Evolutionary conservation across 1,140 invertebrate species (phyloP).

Genomic region (Lutraria rhynchaena): DNA sequence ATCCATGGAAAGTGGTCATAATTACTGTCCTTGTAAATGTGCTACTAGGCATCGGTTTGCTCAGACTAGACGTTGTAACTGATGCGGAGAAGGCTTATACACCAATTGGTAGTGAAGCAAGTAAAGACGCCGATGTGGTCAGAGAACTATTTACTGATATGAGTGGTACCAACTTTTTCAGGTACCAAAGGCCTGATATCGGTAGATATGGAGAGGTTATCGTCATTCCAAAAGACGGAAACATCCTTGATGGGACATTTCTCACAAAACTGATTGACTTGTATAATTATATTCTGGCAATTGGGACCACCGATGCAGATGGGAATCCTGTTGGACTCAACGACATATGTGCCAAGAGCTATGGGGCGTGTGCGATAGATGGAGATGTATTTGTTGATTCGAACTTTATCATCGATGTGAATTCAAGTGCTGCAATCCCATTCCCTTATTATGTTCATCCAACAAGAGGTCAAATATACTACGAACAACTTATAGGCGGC

Average conservation of each 20-base stretch:
- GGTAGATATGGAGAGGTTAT: conserved; percentile 8
- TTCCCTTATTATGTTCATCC: conserved; percentile 5
- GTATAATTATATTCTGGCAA: not conserved
- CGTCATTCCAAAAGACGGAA: conserved; percentile 1
- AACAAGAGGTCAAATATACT: not conserved
- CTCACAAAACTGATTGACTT: conserved; percentile 2
- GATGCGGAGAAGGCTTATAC: conserved; percentile 48
- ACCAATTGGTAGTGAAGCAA: conserved; percentile 42
- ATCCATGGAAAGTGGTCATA: conserved; percentile 45
- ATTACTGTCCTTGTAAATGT: conserved; percentile 52
- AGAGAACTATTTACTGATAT: conserved; percentile 8
- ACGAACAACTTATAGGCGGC: conserved; percentile 4
- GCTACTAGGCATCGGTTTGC: conserved; percentile 62
- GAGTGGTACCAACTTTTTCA: conserved; percentile 15
- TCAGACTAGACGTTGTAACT: conserved; percentile 44
- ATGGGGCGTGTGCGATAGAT: conserved; percentile 7
- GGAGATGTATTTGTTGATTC: conserved; percentile 9
- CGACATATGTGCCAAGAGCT: conserved; percentile 14
- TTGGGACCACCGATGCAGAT: not conserved
- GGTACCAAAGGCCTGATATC: conserved; percentile 13
- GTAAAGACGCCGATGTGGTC: conserved; percentile 5
- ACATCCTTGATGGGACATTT: conserved; percentile 16
- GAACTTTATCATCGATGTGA: not conserved
- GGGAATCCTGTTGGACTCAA: not conserved
- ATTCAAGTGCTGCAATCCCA: not conserved